Conservation (phyloP, 2,797 vertebrate species). For the Artibeus lituratus region DNA sequence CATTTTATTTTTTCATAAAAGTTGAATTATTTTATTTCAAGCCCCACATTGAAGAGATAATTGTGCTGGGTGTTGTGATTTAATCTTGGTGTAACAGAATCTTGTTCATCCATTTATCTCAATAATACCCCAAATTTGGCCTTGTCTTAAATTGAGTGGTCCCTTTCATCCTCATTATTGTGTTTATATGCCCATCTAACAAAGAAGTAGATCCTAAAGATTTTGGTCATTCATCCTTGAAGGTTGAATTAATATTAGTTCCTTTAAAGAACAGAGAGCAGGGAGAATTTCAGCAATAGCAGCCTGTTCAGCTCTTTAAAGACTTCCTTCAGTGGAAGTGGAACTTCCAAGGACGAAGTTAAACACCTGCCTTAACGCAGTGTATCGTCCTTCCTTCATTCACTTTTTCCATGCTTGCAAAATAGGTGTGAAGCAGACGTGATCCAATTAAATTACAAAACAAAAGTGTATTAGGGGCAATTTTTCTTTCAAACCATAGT, state of each 20-base stretch:
- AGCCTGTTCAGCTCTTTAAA: neutral
- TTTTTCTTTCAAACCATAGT: neutral
- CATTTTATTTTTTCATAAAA: slow-evolving; percentile 51
- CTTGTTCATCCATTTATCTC: slow-evolving; percentile 70
- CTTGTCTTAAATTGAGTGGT: slow-evolving; percentile 68
- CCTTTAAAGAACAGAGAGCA: slow-evolving; percentile 57
- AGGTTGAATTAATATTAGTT: slow-evolving; percentile 69
- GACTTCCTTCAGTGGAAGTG: neutral
- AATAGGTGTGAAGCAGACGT: neutral
- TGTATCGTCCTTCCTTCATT: neutral
- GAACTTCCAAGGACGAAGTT: neutral
- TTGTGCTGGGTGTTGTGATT: slow-evolving; percentile 48
- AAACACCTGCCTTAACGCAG: neutral
- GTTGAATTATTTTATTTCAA: slow-evolving; percentile 59
- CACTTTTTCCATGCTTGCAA: neutral
- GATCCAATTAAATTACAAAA: neutral
- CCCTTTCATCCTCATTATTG: slow-evolving; percentile 72
- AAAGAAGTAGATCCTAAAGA: slow-evolving; percentile 70
- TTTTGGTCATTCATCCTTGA: slow-evolving; percentile 75
- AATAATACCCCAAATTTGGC: slow-evolving; percentile 63
- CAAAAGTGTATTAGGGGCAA: neutral
- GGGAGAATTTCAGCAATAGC: neutral
- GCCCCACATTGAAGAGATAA: slow-evolving; percentile 47
- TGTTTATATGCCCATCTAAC: slow-evolving; percentile 64
- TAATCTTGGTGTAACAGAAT: slow-evolving; percentile 61